Evolutionary conservation across 2,888 invertebrate species (phyloP).

Genomic region (Erebia aethiops): DNA sequence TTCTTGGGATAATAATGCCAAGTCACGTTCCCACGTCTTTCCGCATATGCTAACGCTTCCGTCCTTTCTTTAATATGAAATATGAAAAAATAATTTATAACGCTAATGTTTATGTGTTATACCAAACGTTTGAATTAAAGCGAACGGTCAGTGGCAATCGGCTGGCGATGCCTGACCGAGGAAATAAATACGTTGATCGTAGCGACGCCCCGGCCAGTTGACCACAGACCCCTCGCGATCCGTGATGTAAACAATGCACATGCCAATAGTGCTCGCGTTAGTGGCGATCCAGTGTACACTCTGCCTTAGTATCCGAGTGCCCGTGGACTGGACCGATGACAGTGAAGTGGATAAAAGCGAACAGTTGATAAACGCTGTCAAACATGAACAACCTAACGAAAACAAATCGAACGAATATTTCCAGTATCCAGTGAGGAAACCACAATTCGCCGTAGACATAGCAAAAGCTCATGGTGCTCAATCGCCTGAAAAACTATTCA

Average conservation of each 20-base stretch:
- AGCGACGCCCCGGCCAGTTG: conserved; percentile 71
- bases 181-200: conserved; percentile 75
- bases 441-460: conserved; percentile 68
- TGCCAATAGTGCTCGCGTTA: conserved; percentile 53
- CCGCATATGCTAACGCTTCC: too few species aligned
- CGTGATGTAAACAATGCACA: conserved; percentile 77
- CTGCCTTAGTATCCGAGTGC: conserved; percentile 69
- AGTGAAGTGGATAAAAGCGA: conserved; percentile 65
- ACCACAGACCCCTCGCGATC: conserved; percentile 61
- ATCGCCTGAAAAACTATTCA: conserved; percentile 64
- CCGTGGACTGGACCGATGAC: conserved; percentile 60
- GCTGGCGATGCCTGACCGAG: conserved; percentile 75
- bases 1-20: too few species aligned
- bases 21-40: too few species aligned
- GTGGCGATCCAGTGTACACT: conserved; percentile 64
- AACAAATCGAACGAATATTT: conserved; percentile 66
- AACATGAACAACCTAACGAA: conserved; percentile 36
- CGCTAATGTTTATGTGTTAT: conserved; percentile 48
- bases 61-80: background rate
- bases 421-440: conserved; percentile 69
- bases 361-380: conserved; percentile 48
- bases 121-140: conserved; percentile 55
- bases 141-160: conserved; percentile 70
- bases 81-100: background rate
- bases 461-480: conserved; percentile 70